These are phyloP conservation scores for Seira ritae DNA, from an alignment of 2,888 invertebrate species.

Conservation along the genomic window DNA sequence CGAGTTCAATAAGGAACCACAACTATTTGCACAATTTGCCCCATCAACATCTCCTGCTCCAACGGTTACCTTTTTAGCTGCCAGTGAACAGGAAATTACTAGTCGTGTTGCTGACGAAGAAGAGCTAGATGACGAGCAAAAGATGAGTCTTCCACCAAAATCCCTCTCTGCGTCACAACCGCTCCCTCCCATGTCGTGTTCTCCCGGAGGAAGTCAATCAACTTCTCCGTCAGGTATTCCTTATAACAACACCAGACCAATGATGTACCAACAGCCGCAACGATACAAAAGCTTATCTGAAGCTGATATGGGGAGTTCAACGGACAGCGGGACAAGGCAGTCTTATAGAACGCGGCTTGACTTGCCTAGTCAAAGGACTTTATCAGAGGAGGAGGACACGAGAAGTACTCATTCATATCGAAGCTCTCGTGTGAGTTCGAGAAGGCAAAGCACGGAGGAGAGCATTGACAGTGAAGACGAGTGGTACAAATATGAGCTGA, in stretches of 20 bases:
- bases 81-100: constrained; percentile 36
- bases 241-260: constrained; percentile 41
- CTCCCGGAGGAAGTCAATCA: constrained; percentile 60
- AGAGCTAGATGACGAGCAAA: constrained; percentile 25
- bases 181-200: constrained; percentile 53
- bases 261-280: constrained; percentile 57
- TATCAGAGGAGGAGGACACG: constrained; percentile 84
- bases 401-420: constrained; percentile 91
- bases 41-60: constrained; percentile 38
- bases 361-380: constrained; percentile 73
- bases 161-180: constrained; percentile 55
- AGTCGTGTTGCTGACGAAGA: not conserved
- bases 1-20: too few relatives aligned
- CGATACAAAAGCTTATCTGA: constrained; percentile 86
- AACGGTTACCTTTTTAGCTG: constrained; percentile 55
- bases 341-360: constrained; percentile 69
- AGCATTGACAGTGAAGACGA: constrained; percentile 95
- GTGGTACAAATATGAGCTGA: constrained; percentile 92
- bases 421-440: constrained; percentile 89
- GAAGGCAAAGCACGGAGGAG: constrained; percentile 93
- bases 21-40: too few relatives aligned
- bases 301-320: constrained; percentile 78
- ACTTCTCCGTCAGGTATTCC: constrained; percentile 62
- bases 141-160: constrained; percentile 46
- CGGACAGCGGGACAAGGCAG: constrained; percentile 68